Percentiles rank a stretch among this genome's conserved stretches.
These are phyloP conservation scores for Perithous albicinctus DNA, from an alignment of 2,888 invertebrate species.

Conservation along the genomic window DNA sequence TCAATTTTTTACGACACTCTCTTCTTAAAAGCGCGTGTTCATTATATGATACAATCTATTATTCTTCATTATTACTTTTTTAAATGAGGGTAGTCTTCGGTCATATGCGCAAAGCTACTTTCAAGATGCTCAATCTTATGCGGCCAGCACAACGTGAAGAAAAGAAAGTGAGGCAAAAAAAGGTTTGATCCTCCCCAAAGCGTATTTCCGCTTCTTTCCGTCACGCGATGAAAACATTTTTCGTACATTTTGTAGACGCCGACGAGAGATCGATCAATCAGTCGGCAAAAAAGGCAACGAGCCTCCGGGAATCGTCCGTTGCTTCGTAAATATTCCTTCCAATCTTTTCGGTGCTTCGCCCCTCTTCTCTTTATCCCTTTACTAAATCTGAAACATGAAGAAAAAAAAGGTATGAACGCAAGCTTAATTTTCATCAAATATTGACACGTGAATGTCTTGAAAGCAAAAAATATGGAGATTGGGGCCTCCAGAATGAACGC, in stretches of 20 bases:
- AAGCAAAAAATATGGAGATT: constrained; percentile 11
- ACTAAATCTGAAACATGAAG: constrained; percentile 24
- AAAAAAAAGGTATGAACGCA: constrained; percentile 34
- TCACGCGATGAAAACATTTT: constrained; percentile 30
- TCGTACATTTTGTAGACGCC: constrained; percentile 6
- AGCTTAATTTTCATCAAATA: constrained; percentile 57
- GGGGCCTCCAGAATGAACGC: constrained; percentile 1
- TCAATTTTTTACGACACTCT: too few relatives aligned
- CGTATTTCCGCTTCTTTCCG: constrained; percentile 19
- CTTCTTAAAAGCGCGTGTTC: background rate
- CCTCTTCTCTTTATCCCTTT: constrained; percentile 36
- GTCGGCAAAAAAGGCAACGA: constrained; percentile 56
- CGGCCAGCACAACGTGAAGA: background rate
- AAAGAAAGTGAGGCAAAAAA: constrained; percentile 4
- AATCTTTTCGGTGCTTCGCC: constrained; percentile 34
- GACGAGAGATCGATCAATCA: constrained; percentile 55
- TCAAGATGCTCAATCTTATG: constrained; percentile 22
- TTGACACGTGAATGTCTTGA: constrained; percentile 22
- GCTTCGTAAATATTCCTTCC: constrained; percentile 60
- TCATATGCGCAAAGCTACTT: background rate
- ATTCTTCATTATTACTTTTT: constrained; percentile 14
- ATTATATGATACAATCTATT: background rate
- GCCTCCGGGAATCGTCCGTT: constrained; percentile 45
- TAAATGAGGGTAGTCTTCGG: background rate
- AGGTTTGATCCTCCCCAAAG: constrained; percentile 9